phyloP scores from a whole-genome alignment of 2,797 vertebrate species.

The Peromyscus melanophrys region DNA sequence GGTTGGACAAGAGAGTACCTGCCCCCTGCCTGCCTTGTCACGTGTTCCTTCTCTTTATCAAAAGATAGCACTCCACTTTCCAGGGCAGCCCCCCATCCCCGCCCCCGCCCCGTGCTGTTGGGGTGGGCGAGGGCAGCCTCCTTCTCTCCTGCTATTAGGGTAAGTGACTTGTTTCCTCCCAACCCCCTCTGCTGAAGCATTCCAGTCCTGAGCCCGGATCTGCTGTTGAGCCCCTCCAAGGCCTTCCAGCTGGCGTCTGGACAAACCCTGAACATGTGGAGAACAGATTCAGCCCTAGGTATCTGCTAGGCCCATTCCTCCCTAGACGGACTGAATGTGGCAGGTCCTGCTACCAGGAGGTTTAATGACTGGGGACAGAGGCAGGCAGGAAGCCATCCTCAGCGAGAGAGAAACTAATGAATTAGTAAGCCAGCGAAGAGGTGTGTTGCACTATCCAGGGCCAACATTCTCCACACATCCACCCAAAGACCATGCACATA shows the following conservation, averaged over 20 bases:
- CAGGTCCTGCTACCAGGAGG: not conserved
- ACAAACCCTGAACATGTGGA: slow-evolving; percentile 48
- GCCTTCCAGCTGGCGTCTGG: slow-evolving; percentile 59
- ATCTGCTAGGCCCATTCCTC: not conserved
- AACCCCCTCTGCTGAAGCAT: not conserved
- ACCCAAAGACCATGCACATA: not conserved
- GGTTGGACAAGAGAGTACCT: not conserved
- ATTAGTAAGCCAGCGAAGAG: slow-evolving; percentile 42
- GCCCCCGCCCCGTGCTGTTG: not conserved
- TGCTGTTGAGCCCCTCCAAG: not conserved
- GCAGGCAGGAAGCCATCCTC: not conserved
- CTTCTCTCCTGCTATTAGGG: not conserved
- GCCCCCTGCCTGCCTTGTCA: not conserved
- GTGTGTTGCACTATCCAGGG: not conserved
- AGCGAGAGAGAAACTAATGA: slow-evolving; percentile 3
- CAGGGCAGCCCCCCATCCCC: not conserved
- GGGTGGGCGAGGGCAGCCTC: not conserved
- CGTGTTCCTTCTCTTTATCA: not conserved
- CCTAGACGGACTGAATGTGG: not conserved
- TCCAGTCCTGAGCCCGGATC: not conserved
- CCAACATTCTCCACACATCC: not conserved
- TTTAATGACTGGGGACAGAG: not conserved
- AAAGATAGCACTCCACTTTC: not conserved
- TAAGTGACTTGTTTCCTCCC: not conserved
- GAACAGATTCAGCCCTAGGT: slow-evolving; percentile 59